Conservation (phyloP, 2,888 invertebrate species). For the Thymelicus sylvestris region DNA sequence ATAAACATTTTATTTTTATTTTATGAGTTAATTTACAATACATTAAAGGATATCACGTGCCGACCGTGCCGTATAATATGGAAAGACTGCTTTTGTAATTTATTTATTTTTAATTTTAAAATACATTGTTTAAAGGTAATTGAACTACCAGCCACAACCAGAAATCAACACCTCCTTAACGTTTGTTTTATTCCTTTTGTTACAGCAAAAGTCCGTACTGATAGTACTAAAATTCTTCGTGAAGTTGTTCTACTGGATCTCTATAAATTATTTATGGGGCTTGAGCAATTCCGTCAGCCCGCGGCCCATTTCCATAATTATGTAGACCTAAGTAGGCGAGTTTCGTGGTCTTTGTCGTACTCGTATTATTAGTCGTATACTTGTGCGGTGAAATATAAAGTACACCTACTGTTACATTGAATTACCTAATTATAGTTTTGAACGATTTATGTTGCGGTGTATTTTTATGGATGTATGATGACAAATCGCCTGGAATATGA, state of each 20-base stretch:
- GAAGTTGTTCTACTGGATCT: slow-evolving; percentile 66
- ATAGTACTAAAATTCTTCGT: slow-evolving; percentile 64
- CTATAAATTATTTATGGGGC: slow-evolving; percentile 37
- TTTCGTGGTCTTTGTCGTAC: slow-evolving; percentile 45
- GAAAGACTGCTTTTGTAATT: too few species aligned
- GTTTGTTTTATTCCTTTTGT: slow-evolving; percentile 17
- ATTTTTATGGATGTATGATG: too few species aligned
- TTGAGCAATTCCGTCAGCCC: slow-evolving; percentile 34
- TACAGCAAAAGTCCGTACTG: slow-evolving; percentile 38
- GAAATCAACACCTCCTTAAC: slow-evolving; percentile 6
- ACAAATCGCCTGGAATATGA: too few species aligned
- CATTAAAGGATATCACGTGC: too few species aligned
- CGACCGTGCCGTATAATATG: too few species aligned
- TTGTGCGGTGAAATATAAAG: not conserved
- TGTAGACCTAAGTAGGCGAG: slow-evolving; percentile 27
- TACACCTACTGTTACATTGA: not conserved
- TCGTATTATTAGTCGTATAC: slow-evolving; percentile 54
- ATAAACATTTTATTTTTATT: too few species aligned
- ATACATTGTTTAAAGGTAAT: not conserved
- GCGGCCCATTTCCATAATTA: slow-evolving; percentile 36
- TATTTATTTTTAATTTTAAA: not conserved
- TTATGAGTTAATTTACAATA: too few species aligned
- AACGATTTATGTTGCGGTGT: too few species aligned
- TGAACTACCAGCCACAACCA: not conserved
- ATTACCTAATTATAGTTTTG: too few species aligned